Evolutionary conservation across 1,140 invertebrate genomes (phyloP), one percentile per base, ranked within the genome.

Genomic region (Agraylea sexmaculata): DNA sequence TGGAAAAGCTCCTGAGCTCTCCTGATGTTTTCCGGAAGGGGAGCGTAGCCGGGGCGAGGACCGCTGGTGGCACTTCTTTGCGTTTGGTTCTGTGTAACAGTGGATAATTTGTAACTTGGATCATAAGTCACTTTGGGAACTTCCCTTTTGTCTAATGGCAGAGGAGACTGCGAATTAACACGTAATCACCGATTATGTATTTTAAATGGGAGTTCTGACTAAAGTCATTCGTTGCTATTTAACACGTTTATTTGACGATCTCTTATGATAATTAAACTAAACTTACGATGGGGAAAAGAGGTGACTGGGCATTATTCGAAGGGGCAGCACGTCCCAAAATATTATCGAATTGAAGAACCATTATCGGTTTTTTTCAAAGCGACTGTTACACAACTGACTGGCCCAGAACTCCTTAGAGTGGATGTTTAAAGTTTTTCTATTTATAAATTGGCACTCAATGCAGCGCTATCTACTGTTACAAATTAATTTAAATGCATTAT

Each of bases 311-410:
- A 17, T 34, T 44, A 12, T 36, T 18, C 4, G 45, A 25, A 1
- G 25, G 8, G 0, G 20, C 16, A 20, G 47, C 19, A 22, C 45
- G 38, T 30, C 45, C 48, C n/a, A 38, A 44, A 4, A 46, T 10
- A 23, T 36, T 35, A 29, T 42, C 37, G 20, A 39, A 50, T 29
- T 32, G 31, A 32, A 46, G 40, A 39, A 34, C 43, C 48, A 50
- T 50, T 42, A 46, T 46, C 3, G 31, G n/a, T 8, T 25, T 25
- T 12, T 8, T 12, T 12, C 7, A 25, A 25, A 12, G n/a, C 7
- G n/a, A 25, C 23, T 25, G 7, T 25, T 8, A 12, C 12, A 25
- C 23, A n/a, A n/a, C n/a, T n/a, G n/a, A n/a, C n/a, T n/a, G n/a
- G n/a, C n/a, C n/a, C n/a, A n/a, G n/a, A n/a, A n/a, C n/a, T n/a